phyloP scores from a whole-genome alignment of 2,888 invertebrate genomes.

The Cistogaster globosa region DNA sequence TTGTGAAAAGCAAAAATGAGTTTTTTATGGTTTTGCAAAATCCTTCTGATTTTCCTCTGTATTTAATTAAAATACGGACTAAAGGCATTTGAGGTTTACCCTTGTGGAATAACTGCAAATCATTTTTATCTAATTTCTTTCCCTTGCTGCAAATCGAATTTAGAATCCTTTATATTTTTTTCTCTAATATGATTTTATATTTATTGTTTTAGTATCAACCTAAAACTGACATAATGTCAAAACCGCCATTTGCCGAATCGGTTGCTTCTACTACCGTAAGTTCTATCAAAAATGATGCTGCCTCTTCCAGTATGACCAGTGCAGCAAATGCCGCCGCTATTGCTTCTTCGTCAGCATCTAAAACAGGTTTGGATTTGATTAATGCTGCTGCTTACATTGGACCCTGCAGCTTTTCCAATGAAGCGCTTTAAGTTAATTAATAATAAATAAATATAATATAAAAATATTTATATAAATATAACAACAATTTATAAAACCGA shows the following conservation, averaged over 20 bases:
- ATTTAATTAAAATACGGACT: no score
- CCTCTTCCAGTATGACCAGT: conserved; percentile 71
- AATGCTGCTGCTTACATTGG: conserved; percentile 80
- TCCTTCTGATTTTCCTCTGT: no score
- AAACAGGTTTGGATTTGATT: conserved; percentile 69
- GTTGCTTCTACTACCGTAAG: conserved; percentile 69
- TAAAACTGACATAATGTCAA: conserved; percentile 72
- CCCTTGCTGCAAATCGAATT: no score
- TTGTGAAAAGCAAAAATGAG: background rate
- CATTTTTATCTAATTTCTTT: no score
- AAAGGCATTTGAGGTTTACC: no score
- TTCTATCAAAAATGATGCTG: conserved; percentile 75
- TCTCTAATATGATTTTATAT: background rate
- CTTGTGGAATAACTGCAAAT: no score
- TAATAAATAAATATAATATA: conserved; percentile 15
- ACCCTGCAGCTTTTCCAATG: conserved; percentile 85
- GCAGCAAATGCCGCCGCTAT: conserved; percentile 60
- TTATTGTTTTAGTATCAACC: conserved; percentile 75
- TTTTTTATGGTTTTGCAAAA: no score
- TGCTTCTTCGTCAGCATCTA: conserved; percentile 73
- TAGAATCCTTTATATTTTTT: background rate
- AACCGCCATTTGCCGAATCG: conserved; percentile 67
- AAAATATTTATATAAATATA: conserved; percentile 27
- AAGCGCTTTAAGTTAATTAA: conserved; percentile 80
- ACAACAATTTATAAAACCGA: conserved; percentile 18